Evolutionary conservation across 2,113 vertebrate species (phyloP).

Genomic region (Hippocampus comes): DNA sequence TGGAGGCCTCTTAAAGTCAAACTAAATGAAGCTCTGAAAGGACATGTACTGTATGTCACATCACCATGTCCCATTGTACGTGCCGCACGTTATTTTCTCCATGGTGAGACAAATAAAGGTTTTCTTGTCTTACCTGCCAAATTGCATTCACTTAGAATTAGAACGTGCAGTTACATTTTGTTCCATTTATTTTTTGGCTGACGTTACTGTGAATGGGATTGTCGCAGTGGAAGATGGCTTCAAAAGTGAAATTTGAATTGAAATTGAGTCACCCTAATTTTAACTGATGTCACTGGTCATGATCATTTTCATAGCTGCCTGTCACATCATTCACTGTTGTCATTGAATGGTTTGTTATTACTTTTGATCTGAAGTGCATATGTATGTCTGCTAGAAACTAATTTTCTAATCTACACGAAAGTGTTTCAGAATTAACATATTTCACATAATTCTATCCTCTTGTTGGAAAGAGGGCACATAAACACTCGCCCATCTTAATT

Average conservation of each 20-base stretch:
- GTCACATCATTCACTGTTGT: background rate
- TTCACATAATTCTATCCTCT: background rate
- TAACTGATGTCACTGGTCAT: background rate
- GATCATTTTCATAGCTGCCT: background rate
- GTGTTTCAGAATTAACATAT: background rate
- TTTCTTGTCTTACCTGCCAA: constrained; percentile 5
- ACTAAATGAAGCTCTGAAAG: constrained; percentile 14
- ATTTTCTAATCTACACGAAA: background rate
- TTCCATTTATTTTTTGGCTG: background rate
- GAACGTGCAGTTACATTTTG: background rate
- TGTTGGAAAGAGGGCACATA: background rate
- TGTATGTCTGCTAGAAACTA: background rate
- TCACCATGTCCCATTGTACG: background rate
- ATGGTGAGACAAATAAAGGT: background rate
- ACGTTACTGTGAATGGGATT: background rate
- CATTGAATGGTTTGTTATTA: background rate
- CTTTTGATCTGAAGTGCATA: no score
- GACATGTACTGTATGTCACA: background rate
- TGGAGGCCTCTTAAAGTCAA: constrained; percentile 30
- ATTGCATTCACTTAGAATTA: constrained; percentile 10
- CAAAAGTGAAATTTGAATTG: background rate
- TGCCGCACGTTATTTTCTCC: background rate
- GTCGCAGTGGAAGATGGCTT: background rate
- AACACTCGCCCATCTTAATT: background rate
- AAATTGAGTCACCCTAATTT: background rate